A percentile compares a stretch with the other conserved stretches of the same genome.
Conservation (phyloP, 2,797 vertebrate genomes). For the Dallia pectoralis region DNA sequence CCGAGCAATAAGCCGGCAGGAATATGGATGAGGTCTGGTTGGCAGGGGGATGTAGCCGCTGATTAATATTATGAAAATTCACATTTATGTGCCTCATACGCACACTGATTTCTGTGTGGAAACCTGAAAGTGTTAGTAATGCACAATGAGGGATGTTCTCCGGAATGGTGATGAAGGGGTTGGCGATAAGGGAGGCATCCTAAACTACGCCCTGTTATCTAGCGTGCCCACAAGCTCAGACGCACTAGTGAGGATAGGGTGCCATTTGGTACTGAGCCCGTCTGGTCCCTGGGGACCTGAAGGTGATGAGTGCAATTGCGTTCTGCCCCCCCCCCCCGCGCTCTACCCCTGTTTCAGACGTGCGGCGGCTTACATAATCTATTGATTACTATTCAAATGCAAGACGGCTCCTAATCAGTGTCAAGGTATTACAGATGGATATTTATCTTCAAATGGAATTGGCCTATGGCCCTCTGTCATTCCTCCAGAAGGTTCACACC, state of each 20-base stretch:
- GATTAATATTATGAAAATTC: conserved; percentile 69
- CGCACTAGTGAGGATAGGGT: background rate
- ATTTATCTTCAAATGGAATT: conserved; percentile 75
- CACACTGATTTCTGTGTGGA: conserved; percentile 60
- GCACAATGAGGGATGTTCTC: conserved; percentile 55
- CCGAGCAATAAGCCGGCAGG: conserved; percentile 66
- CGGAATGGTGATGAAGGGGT: conserved; percentile 53
- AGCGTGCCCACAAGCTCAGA: background rate
- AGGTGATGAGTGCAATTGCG: conserved; percentile 42
- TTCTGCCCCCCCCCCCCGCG: conserved; percentile 40
- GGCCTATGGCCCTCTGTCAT: conserved; percentile 40
- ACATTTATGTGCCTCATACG: conserved; percentile 61
- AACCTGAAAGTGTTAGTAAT: conserved; percentile 50
- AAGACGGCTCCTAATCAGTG: conserved; percentile 72
- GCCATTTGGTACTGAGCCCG: background rate
- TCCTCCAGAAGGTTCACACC: background rate
- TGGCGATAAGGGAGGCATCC: background rate
- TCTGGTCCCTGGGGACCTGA: conserved; percentile 38
- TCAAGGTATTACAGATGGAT: conserved; percentile 65
- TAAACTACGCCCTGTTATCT: background rate
- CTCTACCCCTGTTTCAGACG: conserved; percentile 23
- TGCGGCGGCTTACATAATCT: conserved; percentile 57
- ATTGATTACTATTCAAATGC: conserved; percentile 70
- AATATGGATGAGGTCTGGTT: conserved; percentile 69
- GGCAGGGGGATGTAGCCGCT: conserved; percentile 58